A percentile compares a stretch with the other conserved stretches of the same genome.
Evolutionary conservation across 2,113 vertebrate genomes (phyloP).

Genomic region (Isurus oxyrinchus): DNA sequence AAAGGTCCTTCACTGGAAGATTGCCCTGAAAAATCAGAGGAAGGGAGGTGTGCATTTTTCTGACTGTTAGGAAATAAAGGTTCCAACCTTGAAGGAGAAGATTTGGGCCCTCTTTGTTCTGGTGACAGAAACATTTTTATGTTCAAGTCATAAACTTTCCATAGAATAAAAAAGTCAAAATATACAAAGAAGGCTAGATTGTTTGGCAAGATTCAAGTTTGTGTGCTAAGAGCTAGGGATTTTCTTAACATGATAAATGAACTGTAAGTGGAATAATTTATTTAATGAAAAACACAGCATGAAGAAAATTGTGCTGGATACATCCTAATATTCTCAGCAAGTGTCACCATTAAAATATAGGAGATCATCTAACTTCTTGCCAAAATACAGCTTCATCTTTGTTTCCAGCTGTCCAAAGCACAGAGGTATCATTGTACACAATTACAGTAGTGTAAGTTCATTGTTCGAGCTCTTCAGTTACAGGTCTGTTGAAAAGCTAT

Average conservation of each 20-base stretch:
- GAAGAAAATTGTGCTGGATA: constrained; percentile 19
- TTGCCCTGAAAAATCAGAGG: too few relatives aligned
- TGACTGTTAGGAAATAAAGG: too few relatives aligned
- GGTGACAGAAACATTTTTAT: neutral
- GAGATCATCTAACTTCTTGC: neutral
- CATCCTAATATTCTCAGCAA: constrained; percentile 16
- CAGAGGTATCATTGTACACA: neutral
- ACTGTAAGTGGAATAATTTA: constrained; percentile 30
- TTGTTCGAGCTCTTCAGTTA: neutral
- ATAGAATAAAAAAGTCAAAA: neutral
- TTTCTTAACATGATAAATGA: neutral
- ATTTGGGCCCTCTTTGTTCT: too few relatives aligned
- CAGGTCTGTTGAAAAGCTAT: neutral
- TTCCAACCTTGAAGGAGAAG: too few relatives aligned
- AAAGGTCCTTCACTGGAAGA: too few relatives aligned
- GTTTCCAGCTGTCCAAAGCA: neutral
- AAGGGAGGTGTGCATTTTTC: too few relatives aligned
- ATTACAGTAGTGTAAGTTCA: neutral
- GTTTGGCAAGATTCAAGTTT: neutral
- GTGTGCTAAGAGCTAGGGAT: neutral
- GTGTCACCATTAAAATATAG: neutral
- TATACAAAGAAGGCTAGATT: neutral
- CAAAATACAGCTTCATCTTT: neutral
- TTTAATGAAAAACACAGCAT: constrained; percentile 36
- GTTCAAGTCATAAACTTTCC: neutral